phyloP scores from a whole-genome alignment of 2,888 invertebrate species.

The Drosophila seclusa region DNA sequence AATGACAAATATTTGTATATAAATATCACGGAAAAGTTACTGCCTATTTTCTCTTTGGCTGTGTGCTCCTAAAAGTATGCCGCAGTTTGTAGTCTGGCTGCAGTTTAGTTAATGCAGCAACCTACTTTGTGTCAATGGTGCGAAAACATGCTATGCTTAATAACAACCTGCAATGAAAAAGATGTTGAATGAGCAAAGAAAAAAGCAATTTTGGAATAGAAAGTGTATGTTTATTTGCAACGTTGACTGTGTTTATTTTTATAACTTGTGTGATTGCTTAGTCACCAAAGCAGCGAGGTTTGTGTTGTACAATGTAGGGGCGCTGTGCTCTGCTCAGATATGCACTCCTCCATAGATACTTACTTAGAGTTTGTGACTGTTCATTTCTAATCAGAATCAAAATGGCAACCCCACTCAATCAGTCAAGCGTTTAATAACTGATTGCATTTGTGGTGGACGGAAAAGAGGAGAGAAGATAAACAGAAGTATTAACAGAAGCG shows the following conservation, averaged over 20 bases:
- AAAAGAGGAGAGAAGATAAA: slow-evolving; percentile 10
- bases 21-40: not conserved
- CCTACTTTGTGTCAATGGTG: not conserved
- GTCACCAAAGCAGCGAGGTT: not conserved
- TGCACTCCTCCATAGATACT: not conserved
- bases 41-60: not conserved
- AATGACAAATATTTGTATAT: not conserved
- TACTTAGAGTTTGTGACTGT: slow-evolving; percentile 17
- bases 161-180: not conserved
- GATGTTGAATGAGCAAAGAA: not conserved
- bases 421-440: slow-evolving; percentile 64
- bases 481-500: slow-evolving; percentile 28
- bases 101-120: not conserved
- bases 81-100: not conserved
- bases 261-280: not conserved
- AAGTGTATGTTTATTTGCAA: not conserved
- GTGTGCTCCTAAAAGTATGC: not conserved
- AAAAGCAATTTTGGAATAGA: not conserved
- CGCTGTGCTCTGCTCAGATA: not conserved
- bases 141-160: not conserved
- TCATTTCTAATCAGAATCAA: slow-evolving; percentile 40
- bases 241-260: not conserved
- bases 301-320: not conserved
- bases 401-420: slow-evolving; percentile 47
- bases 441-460: slow-evolving; percentile 40